Evolutionary conservation across 2,113 vertebrate species (phyloP), one percentile per base, ranked within the genome.

Genomic region (Numida meleagris): DNA sequence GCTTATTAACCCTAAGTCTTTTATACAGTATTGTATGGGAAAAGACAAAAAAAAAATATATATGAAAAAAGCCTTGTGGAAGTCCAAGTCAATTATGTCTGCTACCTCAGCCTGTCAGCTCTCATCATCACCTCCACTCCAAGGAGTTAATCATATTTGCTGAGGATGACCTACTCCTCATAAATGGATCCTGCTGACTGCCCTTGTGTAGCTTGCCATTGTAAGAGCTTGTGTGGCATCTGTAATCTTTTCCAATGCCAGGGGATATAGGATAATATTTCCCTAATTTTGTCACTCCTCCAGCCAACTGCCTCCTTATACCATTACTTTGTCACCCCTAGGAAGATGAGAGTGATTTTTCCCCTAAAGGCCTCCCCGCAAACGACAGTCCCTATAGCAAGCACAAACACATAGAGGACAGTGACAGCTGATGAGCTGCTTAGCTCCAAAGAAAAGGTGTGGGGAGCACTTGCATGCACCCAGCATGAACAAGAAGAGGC

Each of bases 141-240:
- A 94, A 96, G 95, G 94, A 97, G 95, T 95, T 96, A 96, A 96
- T 97, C 96, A 96, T 97, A 95, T 96, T 97, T 95, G 82, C 90
- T 93, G 94, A 95, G 94, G 96, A 95, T 96, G 96, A 95, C 95
- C 96, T 95, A 68, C 88, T 96, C 94, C 82, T 93, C 6, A 8
- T 88, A 96, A 94, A 92, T 88, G 82, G 90, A 90, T 94, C 93
- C 88, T 90, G 66, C 89, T 95, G 93, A 85, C 90, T 82, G 86
- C 86, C 92, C 88, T 92, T 88, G 57, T 74, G 94, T 86, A 86
- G 73, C 72, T 92, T 84, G 45, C 74, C 89, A 62, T 57, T 70
- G 74, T 81, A 72, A 73, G 45, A 82, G 48, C 36, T 67, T 5
- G 0, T 61, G 82, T 93, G 90, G 76, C 74, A 72, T 71, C 90